A percentile compares a stretch with the other conserved stretches of the same genome.
These are phyloP conservation scores for Nebria salina DNA, from an alignment of 2,888 invertebrate species.

Conservation along the genomic window DNA sequence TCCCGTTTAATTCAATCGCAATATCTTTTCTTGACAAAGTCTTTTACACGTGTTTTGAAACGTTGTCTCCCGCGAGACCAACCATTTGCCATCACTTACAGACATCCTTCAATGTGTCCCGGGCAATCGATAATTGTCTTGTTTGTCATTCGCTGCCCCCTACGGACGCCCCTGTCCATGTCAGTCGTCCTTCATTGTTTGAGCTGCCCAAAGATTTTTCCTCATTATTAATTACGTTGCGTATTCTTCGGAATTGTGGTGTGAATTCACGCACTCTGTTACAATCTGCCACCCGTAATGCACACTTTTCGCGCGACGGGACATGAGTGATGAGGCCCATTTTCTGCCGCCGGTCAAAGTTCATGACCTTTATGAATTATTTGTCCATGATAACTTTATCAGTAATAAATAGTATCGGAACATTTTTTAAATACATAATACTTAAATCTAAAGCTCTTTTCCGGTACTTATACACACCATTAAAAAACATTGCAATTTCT, in stretches of 20 bases:
- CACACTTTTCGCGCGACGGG: background rate
- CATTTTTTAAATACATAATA: background rate
- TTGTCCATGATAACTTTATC: background rate
- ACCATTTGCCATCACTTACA: background rate
- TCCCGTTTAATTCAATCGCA: background rate
- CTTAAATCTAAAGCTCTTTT: background rate
- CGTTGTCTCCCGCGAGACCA: background rate
- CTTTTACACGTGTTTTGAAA: no score
- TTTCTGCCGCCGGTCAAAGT: background rate
- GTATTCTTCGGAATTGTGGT: background rate
- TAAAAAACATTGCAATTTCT: no score
- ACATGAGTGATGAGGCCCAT: background rate
- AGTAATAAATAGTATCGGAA: background rate
- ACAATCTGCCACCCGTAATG: background rate
- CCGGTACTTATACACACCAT: no score
- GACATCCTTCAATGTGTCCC: background rate
- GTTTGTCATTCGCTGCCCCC: background rate
- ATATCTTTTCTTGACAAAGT: background rate
- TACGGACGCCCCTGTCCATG: background rate
- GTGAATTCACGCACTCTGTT: background rate
- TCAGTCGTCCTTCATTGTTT: background rate
- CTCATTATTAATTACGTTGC: background rate
- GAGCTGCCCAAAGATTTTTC: background rate
- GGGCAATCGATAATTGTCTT: slow-evolving; percentile 1
- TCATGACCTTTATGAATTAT: background rate